These are phyloP conservation scores for Megalops cyprinoides DNA, from an alignment of 2,797 vertebrate species.

Conservation along the genomic window DNA sequence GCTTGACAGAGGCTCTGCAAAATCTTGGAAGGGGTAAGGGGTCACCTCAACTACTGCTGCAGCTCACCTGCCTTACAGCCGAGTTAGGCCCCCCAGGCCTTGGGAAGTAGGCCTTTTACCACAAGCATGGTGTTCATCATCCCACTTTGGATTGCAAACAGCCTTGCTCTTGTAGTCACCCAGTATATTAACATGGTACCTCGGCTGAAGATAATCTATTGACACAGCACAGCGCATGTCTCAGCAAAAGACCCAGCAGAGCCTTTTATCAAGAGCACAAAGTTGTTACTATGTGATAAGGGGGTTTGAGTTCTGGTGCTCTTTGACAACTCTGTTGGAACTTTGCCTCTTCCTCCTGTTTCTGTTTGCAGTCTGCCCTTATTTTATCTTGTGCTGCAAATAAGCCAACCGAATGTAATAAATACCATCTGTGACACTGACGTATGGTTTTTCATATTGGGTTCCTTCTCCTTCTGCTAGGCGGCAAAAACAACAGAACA, in stretches of 20 bases:
- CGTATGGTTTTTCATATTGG: slow-evolving; percentile 31
- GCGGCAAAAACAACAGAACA: slow-evolving; percentile 25
- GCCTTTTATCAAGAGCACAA: slow-evolving; percentile 27
- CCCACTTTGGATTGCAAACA: neutral
- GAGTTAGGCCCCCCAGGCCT: neutral
- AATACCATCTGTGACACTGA: slow-evolving; percentile 37
- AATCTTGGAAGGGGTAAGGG: slow-evolving; percentile 6
- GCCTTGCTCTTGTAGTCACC: slow-evolving; percentile 1
- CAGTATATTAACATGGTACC: slow-evolving; percentile 26
- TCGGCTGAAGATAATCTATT: slow-evolving; percentile 28
- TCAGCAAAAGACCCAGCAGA: slow-evolving; percentile 25
- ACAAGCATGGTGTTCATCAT: neutral
- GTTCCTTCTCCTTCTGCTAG: neutral
- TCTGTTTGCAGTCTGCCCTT: slow-evolving; percentile 5
- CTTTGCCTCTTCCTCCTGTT: slow-evolving; percentile 1
- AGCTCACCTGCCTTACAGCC: neutral
- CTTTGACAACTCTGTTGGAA: slow-evolving; percentile 24
- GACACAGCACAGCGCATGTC: neutral
- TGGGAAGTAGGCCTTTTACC: slow-evolving; percentile 5
- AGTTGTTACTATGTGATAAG: slow-evolving; percentile 31
- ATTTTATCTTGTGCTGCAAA: slow-evolving; percentile 22
- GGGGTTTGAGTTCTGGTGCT: slow-evolving; percentile 28
- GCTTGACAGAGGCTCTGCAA: neutral
- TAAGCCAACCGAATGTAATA: slow-evolving; percentile 29
- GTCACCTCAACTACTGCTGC: neutral